Evolutionary conservation across 2,113 vertebrate species (phyloP).

Genomic region (Probosciger aterrimus): DNA sequence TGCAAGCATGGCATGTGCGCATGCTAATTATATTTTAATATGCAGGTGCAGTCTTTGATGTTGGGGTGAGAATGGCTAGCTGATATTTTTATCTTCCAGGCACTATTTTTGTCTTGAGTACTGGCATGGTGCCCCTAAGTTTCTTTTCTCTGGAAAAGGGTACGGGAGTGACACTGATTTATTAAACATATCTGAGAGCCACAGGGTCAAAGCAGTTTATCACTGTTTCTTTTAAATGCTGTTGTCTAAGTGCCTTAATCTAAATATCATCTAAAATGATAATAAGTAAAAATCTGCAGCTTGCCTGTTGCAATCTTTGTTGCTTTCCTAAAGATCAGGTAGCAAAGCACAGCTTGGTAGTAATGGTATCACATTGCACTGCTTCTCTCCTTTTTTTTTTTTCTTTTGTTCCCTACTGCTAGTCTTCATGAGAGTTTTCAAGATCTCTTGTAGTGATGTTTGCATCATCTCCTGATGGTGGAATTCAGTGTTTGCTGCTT

Average conservation of each 20-base stretch:
- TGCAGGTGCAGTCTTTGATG: conserved; percentile 15
- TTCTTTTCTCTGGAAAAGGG: not conserved
- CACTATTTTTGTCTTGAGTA: conserved; percentile 3
- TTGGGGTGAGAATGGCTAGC: not conserved
- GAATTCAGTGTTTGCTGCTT: not conserved
- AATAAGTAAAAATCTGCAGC: not conserved
- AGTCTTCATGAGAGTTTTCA: not conserved
- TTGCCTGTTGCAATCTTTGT: not conserved
- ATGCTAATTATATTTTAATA: not conserved
- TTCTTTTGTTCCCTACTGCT: not conserved
- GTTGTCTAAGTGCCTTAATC: not conserved
- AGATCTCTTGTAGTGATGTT: not conserved
- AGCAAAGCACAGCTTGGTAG: conserved; percentile 16
- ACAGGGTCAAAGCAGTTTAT: not conserved
- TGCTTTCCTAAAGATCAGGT: conserved; percentile 17
- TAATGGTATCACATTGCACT: not conserved
- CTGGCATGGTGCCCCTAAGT: not conserved
- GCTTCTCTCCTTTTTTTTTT: not conserved
- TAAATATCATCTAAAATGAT: not conserved
- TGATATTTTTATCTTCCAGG: conserved; percentile 24
- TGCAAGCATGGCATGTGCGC: not conserved
- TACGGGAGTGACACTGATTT: not conserved
- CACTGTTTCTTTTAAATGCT: not conserved
- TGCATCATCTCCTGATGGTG: not conserved
- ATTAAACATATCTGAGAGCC: not conserved